phyloP scores from a whole-genome alignment of 2,888 invertebrate genomes.

The Andrena minutula region DNA sequence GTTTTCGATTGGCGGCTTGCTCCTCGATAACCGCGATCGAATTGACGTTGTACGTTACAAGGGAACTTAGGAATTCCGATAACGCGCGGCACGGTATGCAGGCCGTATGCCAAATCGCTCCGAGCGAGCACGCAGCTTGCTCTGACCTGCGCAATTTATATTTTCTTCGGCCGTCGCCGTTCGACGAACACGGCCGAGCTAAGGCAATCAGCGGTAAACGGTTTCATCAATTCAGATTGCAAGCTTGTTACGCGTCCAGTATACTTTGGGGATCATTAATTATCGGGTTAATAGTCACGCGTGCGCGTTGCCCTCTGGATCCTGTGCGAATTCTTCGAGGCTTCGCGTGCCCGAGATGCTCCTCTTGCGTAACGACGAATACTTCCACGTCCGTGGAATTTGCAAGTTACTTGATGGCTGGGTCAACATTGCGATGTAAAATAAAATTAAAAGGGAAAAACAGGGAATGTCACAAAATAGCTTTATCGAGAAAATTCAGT shows the following conservation, averaged over 20 bases:
- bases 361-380: neutral
- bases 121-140: slow-evolving; percentile 27
- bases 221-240: slow-evolving; percentile 57
- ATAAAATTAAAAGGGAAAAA: too few species aligned
- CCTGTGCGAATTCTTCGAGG: neutral
- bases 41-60: slow-evolving; percentile 42
- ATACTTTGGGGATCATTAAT: slow-evolving; percentile 29
- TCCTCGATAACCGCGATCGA: slow-evolving; percentile 55
- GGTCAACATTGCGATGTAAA: too few species aligned
- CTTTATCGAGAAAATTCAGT: too few species aligned
- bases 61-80: slow-evolving; percentile 63
- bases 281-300: slow-evolving; percentile 34
- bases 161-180: slow-evolving; percentile 36
- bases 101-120: slow-evolving; percentile 63
- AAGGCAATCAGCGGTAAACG: slow-evolving; percentile 22
- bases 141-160: slow-evolving; percentile 57
- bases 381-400: neutral
- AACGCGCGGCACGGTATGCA: slow-evolving; percentile 60
- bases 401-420: neutral
- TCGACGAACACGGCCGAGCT: slow-evolving; percentile 26
- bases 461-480: neutral
- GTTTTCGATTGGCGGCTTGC: slow-evolving; percentile 45
- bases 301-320: neutral
- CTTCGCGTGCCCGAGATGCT: slow-evolving; percentile 4
- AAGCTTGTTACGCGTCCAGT: slow-evolving; percentile 9